Evolutionary conservation across 2,113 vertebrate species (phyloP).

Genomic region (Melanerpes aurifrons): DNA sequence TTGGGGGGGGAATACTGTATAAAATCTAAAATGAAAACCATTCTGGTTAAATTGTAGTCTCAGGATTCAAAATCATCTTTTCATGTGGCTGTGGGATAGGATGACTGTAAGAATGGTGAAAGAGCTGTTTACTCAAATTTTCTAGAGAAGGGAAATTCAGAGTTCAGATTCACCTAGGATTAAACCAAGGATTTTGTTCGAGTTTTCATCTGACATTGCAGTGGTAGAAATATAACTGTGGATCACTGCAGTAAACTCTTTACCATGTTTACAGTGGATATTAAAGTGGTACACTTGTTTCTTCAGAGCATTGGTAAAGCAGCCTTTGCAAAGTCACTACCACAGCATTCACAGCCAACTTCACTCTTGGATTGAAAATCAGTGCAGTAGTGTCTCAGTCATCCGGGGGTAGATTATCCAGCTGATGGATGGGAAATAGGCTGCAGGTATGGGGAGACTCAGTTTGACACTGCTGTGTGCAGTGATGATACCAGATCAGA

Average conservation of each 20-base stretch:
- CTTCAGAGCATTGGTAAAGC: background rate
- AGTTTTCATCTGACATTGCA: background rate
- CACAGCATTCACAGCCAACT: background rate
- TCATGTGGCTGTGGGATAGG: background rate
- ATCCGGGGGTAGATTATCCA: fast-evolving
- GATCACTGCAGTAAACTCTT: background rate
- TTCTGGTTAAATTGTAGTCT: background rate
- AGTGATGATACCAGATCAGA: background rate
- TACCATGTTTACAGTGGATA: background rate
- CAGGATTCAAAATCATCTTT: background rate
- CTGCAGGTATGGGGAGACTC: background rate
- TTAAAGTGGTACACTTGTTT: background rate
- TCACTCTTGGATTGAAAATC: background rate
- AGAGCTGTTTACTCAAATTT: background rate
- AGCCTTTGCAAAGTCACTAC: constrained; percentile 19
- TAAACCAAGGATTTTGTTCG: background rate
- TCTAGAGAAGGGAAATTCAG: background rate
- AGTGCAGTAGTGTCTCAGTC: background rate
- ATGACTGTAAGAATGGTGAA: background rate
- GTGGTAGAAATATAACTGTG: background rate
- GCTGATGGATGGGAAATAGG: background rate
- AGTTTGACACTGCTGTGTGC: background rate
- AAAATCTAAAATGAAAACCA: background rate
- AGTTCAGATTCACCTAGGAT: background rate
- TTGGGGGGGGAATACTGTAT: background rate